A percentile compares a stretch with the other conserved stretches of the same genome.
Evolutionary conservation across 2,888 invertebrate genomes (phyloP).

Genomic region (Keiferia lycopersicella): DNA sequence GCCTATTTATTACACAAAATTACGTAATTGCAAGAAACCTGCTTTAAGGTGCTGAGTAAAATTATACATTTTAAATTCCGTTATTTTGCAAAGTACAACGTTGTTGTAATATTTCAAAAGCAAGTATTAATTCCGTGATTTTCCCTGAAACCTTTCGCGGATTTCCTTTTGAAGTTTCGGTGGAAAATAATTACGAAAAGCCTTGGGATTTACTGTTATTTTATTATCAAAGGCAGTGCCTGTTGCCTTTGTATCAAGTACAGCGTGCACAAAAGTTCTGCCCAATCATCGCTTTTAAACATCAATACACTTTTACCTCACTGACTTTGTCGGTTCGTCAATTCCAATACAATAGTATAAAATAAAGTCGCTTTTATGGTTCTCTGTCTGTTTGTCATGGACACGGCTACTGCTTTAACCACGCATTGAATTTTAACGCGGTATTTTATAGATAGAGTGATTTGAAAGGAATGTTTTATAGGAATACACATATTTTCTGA

Average conservation of each 20-base stretch:
- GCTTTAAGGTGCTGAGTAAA: neutral
- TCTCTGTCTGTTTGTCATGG: no score
- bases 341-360: no score
- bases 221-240: neutral
- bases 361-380: no score
- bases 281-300: neutral
- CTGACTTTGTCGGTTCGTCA: neutral
- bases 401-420: no score
- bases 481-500: no score
- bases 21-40: neutral
- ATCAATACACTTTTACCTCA: neutral
- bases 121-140: neutral
- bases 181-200: neutral
- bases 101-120: constrained; percentile 6
- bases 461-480: no score
- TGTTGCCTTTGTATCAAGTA: neutral
- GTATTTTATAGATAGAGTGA: no score
- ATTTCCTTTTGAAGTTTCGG: neutral
- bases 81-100: neutral
- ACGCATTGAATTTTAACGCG: no score
- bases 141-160: neutral
- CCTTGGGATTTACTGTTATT: constrained; percentile 9
- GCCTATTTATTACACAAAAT: neutral
- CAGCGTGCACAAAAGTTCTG: neutral
- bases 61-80: neutral